phyloP scores from a whole-genome alignment of 2,888 invertebrate genomes.

The Lamproptera curius region DNA sequence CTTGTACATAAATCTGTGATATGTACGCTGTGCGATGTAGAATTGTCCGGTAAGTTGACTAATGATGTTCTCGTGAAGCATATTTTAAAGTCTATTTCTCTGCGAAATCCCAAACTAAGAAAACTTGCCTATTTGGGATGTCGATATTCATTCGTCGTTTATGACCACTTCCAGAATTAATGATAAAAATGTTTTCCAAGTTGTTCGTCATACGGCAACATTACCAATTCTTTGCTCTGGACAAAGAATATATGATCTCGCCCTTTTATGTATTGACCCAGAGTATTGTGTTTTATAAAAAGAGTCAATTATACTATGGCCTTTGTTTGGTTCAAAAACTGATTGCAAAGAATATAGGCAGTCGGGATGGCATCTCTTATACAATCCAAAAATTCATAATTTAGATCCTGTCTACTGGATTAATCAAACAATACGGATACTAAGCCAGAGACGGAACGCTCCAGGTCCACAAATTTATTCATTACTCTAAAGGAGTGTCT shows the following conservation, averaged over 20 bases:
- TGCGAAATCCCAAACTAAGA: not conserved
- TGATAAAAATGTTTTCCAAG: not conserved
- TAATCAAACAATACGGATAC: slow-evolving; percentile 6
- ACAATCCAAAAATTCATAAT: slow-evolving; percentile 8
- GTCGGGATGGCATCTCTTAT: slow-evolving; percentile 24
- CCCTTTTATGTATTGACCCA: not conserved
- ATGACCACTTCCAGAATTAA: not conserved
- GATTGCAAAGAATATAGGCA: slow-evolving; percentile 22
- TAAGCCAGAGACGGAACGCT: not conserved
- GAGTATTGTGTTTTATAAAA: not conserved
- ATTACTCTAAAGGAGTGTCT: not conserved
- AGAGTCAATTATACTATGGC: slow-evolving; percentile 19
- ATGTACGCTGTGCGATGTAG: not conserved
- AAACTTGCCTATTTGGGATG: not conserved
- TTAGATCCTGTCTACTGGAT: slow-evolving; percentile 20
- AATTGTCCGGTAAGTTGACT: not conserved
- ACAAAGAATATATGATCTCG: not conserved
- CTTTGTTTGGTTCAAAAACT: slow-evolving; percentile 25
- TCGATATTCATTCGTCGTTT: not conserved
- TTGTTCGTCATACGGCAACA: not conserved
- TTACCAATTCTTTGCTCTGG: not conserved
- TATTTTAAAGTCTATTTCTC: not conserved
- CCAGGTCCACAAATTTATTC: not conserved
- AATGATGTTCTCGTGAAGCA: not conserved
- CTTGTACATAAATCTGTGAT: not conserved